Evolutionary conservation across 23 tunicate genomes (phyloP).

Genomic region (Styela clava): DNA sequence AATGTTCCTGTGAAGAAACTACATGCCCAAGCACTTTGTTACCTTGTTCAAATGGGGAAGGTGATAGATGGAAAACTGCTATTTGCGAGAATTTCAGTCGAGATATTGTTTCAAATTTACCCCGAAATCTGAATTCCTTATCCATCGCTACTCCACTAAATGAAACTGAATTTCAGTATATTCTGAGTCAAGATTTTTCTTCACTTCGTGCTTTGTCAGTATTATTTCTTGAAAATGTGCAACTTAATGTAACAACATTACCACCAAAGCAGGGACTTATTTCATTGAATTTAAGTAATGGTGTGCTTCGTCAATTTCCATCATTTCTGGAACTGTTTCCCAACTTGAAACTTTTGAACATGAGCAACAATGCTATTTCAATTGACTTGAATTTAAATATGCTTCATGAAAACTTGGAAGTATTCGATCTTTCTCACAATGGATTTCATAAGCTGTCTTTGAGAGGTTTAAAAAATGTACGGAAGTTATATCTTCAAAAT

Average conservation of each 20-base stretch:
- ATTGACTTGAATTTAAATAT: not conserved
- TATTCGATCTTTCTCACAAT: conserved; percentile 16
- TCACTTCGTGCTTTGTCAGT: not conserved
- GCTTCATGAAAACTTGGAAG: not conserved
- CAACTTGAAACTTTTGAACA: not conserved
- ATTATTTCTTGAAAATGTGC: not conserved
- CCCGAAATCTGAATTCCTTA: not conserved
- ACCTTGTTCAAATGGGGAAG: no score
- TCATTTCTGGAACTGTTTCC: not conserved
- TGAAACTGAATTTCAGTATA: not conserved
- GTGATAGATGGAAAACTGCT: not conserved
- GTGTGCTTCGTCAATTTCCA: not conserved
- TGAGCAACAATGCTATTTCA: conserved; percentile 14
- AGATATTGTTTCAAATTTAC: not conserved
- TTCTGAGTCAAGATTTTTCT: not conserved
- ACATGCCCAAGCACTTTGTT: not conserved
- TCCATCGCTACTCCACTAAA: not conserved
- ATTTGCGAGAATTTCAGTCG: not conserved
- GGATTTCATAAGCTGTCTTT: not conserved
- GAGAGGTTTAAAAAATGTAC: not conserved
- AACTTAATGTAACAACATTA: not conserved
- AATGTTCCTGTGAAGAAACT: not conserved
- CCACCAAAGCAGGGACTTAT: not conserved
- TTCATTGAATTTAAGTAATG: not conserved
- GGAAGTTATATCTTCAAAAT: not conserved